A percentile compares a stretch with the other conserved stretches of the same genome.
Conservation (phyloP, 1,140 invertebrate genomes). For the Tetramorium parvispinum region DNA sequence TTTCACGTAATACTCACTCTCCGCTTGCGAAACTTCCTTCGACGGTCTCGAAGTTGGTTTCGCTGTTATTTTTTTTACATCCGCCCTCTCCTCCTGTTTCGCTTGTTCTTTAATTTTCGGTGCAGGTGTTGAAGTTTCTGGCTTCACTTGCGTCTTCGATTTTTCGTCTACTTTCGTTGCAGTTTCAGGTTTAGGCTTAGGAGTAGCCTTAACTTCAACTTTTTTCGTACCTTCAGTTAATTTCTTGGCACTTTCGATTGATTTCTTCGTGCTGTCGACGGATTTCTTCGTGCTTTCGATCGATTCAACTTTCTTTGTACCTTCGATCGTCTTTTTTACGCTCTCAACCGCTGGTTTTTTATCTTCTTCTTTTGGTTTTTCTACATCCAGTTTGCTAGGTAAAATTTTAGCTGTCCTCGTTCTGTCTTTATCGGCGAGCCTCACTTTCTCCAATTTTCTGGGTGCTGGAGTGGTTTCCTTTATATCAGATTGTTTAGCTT, state of each 20-base stretch:
- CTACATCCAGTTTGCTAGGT: not conserved
- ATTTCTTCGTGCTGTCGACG: slow-evolving; percentile 24
- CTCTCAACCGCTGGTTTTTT: slow-evolving; percentile 62
- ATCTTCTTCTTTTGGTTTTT: slow-evolving; percentile 21
- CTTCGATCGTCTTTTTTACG: slow-evolving; percentile 66
- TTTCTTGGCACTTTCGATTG: slow-evolving; percentile 32
- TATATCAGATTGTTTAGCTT: slow-evolving; percentile 52
- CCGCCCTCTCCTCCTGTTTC: slow-evolving; percentile 56
- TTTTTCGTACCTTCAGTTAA: slow-evolving; percentile 24
- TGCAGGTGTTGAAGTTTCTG: slow-evolving; percentile 68
- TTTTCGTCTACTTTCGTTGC: slow-evolving; percentile 40
- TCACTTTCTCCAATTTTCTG: slow-evolving; percentile 80
- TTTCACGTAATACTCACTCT: slow-evolving; percentile 68
- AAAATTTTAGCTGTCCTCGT: slow-evolving; percentile 30
- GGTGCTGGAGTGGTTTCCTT: slow-evolving; percentile 32
- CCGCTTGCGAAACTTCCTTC: slow-evolving; percentile 50
- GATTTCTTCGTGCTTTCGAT: slow-evolving; percentile 46
- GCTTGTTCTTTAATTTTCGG: slow-evolving; percentile 62
- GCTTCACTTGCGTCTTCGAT: slow-evolving; percentile 57
- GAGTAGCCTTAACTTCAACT: slow-evolving; percentile 36
- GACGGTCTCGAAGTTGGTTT: slow-evolving; percentile 35
- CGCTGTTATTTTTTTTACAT: slow-evolving; percentile 57
- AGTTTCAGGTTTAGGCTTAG: slow-evolving; percentile 45
- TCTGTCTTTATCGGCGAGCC: slow-evolving; percentile 82
- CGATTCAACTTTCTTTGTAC: slow-evolving; percentile 54